These are phyloP conservation scores for Ficedula albicollis DNA, from an alignment of 2,797 vertebrate genomes.

Conservation along the genomic window DNA sequence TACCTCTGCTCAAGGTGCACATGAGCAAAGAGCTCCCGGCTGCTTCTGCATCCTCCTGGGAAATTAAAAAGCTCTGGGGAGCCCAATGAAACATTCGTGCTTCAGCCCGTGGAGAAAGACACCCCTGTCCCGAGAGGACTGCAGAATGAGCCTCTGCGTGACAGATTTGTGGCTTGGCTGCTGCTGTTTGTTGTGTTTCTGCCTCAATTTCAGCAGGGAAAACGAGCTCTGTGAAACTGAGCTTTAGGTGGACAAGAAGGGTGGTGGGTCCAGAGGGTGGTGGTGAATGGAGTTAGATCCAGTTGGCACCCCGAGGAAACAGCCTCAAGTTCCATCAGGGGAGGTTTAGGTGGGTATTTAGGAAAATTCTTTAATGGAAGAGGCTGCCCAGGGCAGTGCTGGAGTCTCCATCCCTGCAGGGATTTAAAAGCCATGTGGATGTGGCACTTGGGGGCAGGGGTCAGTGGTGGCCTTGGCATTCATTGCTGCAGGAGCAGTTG, in stretches of 20 bases:
- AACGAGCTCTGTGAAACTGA: neutral
- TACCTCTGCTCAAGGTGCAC: neutral
- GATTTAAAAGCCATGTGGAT: neutral
- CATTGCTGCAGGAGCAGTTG: neutral
- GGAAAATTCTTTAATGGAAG: neutral
- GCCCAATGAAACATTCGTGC: rapidly evolving
- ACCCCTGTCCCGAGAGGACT: neutral
- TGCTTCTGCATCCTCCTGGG: neutral
- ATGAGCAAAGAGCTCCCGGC: neutral
- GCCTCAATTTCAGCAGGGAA: neutral
- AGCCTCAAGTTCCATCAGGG: neutral
- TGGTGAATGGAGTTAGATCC: neutral
- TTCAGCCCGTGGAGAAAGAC: neutral
- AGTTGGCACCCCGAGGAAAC: rapidly evolving
- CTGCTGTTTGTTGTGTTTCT: neutral
- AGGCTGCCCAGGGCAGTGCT: neutral
- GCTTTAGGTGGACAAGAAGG: neutral
- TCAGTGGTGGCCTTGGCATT: neutral
- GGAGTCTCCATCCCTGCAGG: neutral
- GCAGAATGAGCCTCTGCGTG: rapidly evolving
- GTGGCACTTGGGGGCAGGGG: neutral
- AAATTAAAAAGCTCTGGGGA: neutral
- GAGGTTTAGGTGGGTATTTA: neutral
- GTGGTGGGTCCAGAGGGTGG: no score
- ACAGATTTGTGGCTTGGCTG: neutral